phyloP scores from a whole-genome alignment of 2,113 vertebrate genomes.

The Suricata suricatta region DNA sequence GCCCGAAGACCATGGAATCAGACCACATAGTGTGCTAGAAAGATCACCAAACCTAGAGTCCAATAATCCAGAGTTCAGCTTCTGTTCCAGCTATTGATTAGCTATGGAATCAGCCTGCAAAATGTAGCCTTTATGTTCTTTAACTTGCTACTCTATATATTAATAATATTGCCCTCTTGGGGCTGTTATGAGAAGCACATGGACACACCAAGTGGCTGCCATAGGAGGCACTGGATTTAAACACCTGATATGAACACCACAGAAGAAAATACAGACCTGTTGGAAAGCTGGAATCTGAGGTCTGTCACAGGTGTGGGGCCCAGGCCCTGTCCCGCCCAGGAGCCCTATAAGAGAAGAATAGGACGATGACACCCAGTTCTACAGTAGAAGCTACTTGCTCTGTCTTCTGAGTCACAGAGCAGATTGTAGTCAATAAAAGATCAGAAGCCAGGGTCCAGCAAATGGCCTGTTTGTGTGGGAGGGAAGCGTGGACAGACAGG shows the following conservation, averaged over 20 bases:
- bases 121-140: accelerated
- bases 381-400: not conserved
- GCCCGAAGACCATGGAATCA: accelerated
- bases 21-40: accelerated
- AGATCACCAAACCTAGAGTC: not conserved
- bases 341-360: not conserved
- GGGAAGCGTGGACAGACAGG: accelerated
- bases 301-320: accelerated
- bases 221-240: not conserved
- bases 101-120: too few relatives aligned
- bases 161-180: accelerated
- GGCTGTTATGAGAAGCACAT: not conserved
- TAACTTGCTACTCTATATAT: too few relatives aligned
- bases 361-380: accelerated
- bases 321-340: accelerated
- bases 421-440: not conserved
- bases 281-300: not conserved
- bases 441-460: not conserved
- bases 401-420: not conserved
- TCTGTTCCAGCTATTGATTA: too few relatives aligned
- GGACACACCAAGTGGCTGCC: not conserved
- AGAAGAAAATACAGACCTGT: not conserved
- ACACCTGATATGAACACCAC: not conserved
- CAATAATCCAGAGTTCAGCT: accelerated
- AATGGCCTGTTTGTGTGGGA: not conserved